Evolutionary conservation across 2,888 invertebrate genomes (phyloP).

Genomic region (Cataglyphis altisquamis): DNA sequence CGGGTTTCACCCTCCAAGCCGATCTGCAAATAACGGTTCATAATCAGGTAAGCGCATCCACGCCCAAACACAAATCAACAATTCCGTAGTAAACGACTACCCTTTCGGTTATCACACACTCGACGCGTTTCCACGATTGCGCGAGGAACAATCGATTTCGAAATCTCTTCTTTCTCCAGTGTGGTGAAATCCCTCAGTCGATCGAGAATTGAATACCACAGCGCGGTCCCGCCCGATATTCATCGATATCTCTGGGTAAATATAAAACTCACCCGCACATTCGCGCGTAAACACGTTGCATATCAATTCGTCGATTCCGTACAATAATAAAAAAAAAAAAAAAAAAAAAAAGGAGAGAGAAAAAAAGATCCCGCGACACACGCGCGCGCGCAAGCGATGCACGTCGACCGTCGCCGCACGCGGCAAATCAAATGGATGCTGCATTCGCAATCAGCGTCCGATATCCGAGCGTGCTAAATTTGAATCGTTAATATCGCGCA

Average conservation of each 20-base stretch:
- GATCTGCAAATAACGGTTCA: slow-evolving; percentile 23
- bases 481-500: slow-evolving; percentile 73
- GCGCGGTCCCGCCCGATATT: background rate
- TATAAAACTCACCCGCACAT: slow-evolving; percentile 31
- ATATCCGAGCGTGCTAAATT: slow-evolving; percentile 68
- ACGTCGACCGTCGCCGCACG: slow-evolving; percentile 26
- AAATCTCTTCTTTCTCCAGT: slow-evolving; percentile 13
- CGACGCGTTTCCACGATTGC: background rate
- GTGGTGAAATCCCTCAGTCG: background rate
- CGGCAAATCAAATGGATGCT: slow-evolving; percentile 44
- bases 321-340: background rate
- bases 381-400: slow-evolving; percentile 8
- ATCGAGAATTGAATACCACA: slow-evolving; percentile 2
- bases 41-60: slow-evolving; percentile 31
- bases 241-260: slow-evolving; percentile 18
- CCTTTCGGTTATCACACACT: background rate
- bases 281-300: slow-evolving; percentile 17
- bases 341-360: background rate
- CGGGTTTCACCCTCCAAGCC: slow-evolving; percentile 1
- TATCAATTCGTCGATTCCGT: slow-evolving; percentile 7
- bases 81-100: slow-evolving; percentile 6
- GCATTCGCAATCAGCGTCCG: slow-evolving; percentile 63
- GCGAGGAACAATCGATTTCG: slow-evolving; percentile 23
- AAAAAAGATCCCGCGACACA: slow-evolving; percentile 2
- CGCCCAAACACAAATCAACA: slow-evolving; percentile 30